Evolutionary conservation across 2,888 invertebrate genomes (phyloP).

Genomic region (Eledone cirrhosa): DNA sequence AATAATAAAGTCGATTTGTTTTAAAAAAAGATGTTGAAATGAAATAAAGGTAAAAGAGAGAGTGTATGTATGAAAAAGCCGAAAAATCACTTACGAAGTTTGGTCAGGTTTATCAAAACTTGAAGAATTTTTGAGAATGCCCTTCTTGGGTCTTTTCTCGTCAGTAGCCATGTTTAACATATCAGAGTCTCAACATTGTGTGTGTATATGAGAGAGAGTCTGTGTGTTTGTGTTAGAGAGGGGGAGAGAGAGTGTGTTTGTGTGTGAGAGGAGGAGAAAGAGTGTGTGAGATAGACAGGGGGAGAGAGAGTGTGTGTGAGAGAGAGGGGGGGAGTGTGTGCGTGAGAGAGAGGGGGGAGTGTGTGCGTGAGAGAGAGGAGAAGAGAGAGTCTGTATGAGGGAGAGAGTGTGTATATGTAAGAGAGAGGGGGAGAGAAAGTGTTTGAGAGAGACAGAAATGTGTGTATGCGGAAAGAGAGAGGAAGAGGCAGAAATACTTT

Average conservation of each 20-base stretch:
- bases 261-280: not conserved
- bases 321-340: no score
- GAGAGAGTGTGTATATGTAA: no score
- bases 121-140: slow-evolving; percentile 90
- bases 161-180: slow-evolving; percentile 65
- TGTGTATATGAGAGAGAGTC: slow-evolving; percentile 25
- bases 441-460: no score
- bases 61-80: not conserved
- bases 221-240: slow-evolving; percentile 8
- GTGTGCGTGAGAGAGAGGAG: no score
- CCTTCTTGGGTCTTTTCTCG: slow-evolving; percentile 84
- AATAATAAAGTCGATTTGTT: no score
- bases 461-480: no score
- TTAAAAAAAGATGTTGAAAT: no score
- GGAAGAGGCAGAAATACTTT: no score
- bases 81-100: slow-evolving; percentile 25
- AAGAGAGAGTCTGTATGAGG: no score
- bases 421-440: no score
- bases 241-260: not conserved
- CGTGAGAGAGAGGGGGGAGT: no score
- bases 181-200: not conserved
- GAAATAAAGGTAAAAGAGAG: no score
- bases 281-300: not conserved
- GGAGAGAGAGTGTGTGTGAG: not conserved
- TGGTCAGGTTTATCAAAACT: slow-evolving; percentile 77